A percentile compares a stretch with the other conserved stretches of the same genome.
Evolutionary conservation across 2,888 invertebrate species (phyloP).

Genomic region (Schizotus pectinicornis): DNA sequence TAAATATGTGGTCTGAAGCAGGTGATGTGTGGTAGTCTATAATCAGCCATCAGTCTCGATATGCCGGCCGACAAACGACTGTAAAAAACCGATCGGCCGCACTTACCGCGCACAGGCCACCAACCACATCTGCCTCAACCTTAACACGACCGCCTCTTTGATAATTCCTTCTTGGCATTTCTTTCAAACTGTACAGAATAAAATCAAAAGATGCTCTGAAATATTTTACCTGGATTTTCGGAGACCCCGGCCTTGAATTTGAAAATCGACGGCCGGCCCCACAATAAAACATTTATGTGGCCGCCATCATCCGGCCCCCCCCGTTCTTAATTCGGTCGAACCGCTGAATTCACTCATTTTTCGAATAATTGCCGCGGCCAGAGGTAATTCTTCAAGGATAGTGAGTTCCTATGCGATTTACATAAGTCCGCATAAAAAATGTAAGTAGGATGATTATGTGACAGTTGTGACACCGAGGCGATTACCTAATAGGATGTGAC

Average conservation of each 20-base stretch:
- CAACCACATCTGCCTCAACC: slow-evolving; percentile 38
- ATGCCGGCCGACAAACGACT: slow-evolving; percentile 47
- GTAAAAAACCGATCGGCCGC: slow-evolving; percentile 28
- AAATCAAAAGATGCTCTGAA: slow-evolving; percentile 45
- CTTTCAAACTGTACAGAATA: slow-evolving; percentile 44
- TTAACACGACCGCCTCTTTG: slow-evolving; percentile 27
- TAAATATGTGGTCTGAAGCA: slow-evolving; percentile 42
- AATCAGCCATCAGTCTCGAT: slow-evolving; percentile 51
- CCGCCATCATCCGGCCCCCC: slow-evolving; percentile 1
- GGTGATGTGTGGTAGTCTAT: slow-evolving; percentile 44
- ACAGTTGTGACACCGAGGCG: too few species aligned
- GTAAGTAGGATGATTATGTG: too few species aligned
- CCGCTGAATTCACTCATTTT: too few species aligned
- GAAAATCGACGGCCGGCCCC: slow-evolving; percentile 27
- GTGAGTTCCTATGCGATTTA: too few species aligned
- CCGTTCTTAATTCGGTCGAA: too few species aligned
- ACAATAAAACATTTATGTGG: slow-evolving; percentile 19
- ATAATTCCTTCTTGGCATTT: slow-evolving; percentile 43
- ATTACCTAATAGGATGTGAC: too few species aligned
- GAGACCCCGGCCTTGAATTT: slow-evolving; percentile 42
- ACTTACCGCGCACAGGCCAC: slow-evolving; percentile 36
- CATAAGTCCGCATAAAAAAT: too few species aligned
- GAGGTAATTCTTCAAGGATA: too few species aligned
- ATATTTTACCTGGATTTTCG: slow-evolving; percentile 47
- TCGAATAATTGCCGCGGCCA: too few species aligned